A percentile compares a stretch with the other conserved stretches of the same genome.
These are phyloP conservation scores for Caenorhabditis elegans DNA, from an alignment of 1,140 invertebrate species.

Conservation along the genomic window DNA sequence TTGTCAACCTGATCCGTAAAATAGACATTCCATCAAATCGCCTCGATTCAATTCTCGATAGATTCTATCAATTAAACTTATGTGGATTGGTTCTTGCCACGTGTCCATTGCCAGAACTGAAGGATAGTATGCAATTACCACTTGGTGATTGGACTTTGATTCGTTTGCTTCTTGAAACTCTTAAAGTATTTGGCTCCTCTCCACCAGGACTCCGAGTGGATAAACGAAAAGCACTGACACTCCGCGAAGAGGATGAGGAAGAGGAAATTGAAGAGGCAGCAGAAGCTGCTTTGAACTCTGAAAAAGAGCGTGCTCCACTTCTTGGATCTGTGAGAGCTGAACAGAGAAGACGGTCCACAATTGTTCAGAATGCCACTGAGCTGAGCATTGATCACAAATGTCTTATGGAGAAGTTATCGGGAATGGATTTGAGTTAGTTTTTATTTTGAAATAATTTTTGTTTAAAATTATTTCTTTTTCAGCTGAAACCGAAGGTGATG, in stretches of 20 bases:
- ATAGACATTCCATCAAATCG: constrained; percentile 53
- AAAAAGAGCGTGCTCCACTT: constrained; percentile 21
- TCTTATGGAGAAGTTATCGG: constrained; percentile 48
- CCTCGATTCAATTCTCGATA: constrained; percentile 44
- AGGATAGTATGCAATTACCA: constrained; percentile 35
- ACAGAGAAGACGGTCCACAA: constrained; percentile 34
- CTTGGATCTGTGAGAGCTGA: constrained; percentile 4
- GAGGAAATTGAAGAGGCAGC: constrained; percentile 24
- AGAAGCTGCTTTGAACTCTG: background rate
- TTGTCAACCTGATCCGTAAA: constrained; percentile 49
- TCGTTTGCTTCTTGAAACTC: constrained; percentile 59
- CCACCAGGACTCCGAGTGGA: constrained; percentile 36
- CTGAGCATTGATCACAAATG: constrained; percentile 45
- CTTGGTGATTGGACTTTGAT: constrained; percentile 65
- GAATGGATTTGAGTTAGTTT: constrained; percentile 43
- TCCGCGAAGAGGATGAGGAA: constrained; percentile 43
- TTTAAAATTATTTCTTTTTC: background rate
- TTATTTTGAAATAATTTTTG: background rate
- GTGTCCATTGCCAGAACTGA: constrained; percentile 49
- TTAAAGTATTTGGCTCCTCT: constrained; percentile 51
- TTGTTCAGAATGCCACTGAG: constrained; percentile 33
- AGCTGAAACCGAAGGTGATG: constrained; percentile 40
- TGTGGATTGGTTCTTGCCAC: constrained; percentile 63
- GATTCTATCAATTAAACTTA: constrained; percentile 54
- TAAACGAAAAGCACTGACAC: constrained; percentile 35